Evolutionary conservation across 2,888 invertebrate genomes (phyloP).

Genomic region (Pterostichus madidus): DNA sequence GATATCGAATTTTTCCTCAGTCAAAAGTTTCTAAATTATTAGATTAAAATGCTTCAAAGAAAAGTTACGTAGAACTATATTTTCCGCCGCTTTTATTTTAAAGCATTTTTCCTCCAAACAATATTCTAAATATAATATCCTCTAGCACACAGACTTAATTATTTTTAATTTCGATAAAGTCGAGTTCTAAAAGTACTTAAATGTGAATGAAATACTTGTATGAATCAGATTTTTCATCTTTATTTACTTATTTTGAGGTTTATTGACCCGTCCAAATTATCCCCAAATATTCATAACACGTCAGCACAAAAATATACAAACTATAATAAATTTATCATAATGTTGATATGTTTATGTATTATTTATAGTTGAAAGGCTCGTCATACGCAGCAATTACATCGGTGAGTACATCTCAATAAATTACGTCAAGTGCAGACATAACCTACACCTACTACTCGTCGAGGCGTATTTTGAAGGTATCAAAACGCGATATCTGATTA

Average conservation of each 20-base stretch:
- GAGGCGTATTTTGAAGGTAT: conserved; percentile 53
- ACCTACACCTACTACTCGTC: conserved; percentile 45
- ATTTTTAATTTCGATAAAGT: too few species aligned
- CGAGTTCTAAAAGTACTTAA: too few species aligned
- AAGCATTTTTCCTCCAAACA: too few species aligned
- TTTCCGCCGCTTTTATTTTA: too few species aligned
- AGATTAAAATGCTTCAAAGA: too few species aligned
- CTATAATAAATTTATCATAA: conserved; percentile 25
- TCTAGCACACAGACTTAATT: too few species aligned
- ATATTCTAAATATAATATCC: too few species aligned
- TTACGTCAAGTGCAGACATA: conserved; percentile 19
- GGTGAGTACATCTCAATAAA: conserved; percentile 15
- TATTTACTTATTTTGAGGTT: conserved; percentile 39
- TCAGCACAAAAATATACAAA: conserved; percentile 26
- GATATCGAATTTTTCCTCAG: too few species aligned
- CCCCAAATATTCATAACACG: conserved; percentile 40
- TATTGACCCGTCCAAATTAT: conserved; percentile 31
- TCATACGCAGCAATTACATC: neutral
- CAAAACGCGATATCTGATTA: conserved; percentile 65
- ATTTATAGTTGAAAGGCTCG: neutral
- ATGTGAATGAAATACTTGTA: too few species aligned
- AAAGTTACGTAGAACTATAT: too few species aligned
- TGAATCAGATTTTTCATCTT: conserved; percentile 7
- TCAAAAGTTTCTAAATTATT: too few species aligned
- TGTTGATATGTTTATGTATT: neutral